These are phyloP conservation scores for Petrolisthes cinctipes DNA, from an alignment of 2,888 invertebrate species.

Conservation along the genomic window DNA sequence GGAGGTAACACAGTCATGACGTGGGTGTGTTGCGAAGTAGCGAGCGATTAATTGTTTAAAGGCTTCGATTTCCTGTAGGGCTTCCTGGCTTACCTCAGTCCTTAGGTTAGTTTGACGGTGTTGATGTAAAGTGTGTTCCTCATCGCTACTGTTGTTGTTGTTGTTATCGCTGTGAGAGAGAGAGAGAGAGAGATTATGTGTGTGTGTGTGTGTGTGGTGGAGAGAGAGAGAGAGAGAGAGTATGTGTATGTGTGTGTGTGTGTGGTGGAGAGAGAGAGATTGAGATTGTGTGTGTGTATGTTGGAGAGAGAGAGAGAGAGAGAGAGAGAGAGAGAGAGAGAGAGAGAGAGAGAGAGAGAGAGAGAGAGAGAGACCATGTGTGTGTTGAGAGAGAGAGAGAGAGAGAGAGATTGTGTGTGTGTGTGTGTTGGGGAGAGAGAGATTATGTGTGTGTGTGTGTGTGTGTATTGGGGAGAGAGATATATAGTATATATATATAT, in stretches of 20 bases:
- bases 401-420: neutral
- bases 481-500: neutral
- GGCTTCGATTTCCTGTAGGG: slow-evolving; percentile 44
- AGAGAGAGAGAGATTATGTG: too few species aligned
- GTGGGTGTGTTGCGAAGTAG: slow-evolving; percentile 44
- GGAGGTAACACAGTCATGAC: slow-evolving; percentile 47
- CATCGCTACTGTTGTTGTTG: slow-evolving; percentile 47
- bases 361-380: neutral
- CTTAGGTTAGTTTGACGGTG: neutral
- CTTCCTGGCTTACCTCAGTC: slow-evolving; percentile 51
- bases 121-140: slow-evolving; percentile 18
- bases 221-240: too few species aligned
- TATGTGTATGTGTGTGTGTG: too few species aligned
- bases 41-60: slow-evolving; percentile 44
- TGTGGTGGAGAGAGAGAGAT: too few species aligned
- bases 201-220: too few species aligned
- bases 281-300: too few species aligned
- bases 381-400: too few species aligned
- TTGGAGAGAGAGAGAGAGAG: neutral
- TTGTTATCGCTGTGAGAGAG: too few species aligned
- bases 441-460: too few species aligned
- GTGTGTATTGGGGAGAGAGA: neutral
- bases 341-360: too few species aligned
- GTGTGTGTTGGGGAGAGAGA: too few species aligned
- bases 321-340: too few species aligned